Evolutionary conservation across 2,888 invertebrate genomes (phyloP), one percentile per base, ranked within the genome.

Genomic region (Temnothorax ravouxi): DNA sequence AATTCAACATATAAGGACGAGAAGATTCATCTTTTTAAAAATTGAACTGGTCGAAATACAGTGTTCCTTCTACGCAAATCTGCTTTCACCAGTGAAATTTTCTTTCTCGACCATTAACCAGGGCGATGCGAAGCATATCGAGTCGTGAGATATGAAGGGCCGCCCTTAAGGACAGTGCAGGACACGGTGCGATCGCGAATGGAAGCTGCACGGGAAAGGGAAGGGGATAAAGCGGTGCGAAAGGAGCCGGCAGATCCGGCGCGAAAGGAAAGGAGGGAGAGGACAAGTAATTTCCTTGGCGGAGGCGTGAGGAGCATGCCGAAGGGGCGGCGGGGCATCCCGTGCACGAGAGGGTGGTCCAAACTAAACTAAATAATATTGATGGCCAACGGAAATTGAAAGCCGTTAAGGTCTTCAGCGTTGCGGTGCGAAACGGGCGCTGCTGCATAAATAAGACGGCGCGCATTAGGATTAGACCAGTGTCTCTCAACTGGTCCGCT

Each of bases 311-410:
- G 94, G 82, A 92, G 94, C 93, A 93, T 94, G 91, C 93, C 91
- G 91, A 93, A 92, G 91, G 90, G 89, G 88, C 86, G 66, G 91
- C 85, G 91, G 90, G 89, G 88, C 88, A 90, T 86, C 86, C 83
- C 77, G 77, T 76, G 61, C 76, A 88, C 88, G 88, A 87, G 90
- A 87, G 86, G 91, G 89, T 88, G 91, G 92, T 90, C 93, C 92
- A 92, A 94, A 94, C 94, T 94, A 94, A 95, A 94, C 94, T 94
- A 94, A 95, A 94, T 95, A 94, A 94, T 95, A 95, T 95, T 95
- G 94, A 95, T 94, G 95, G 94, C 93, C 92, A 94, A 94, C 94
- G 95, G 95, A 95, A 95, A 95, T 94, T 95, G 94, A 94, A 94
- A 94, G 94, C 94, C 93, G 93, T 94, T 94, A 94, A 93, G 93